These are phyloP conservation scores for Noctuana brunneofusca DNA, from an alignment of 2,888 invertebrate species.

Conservation along the genomic window DNA sequence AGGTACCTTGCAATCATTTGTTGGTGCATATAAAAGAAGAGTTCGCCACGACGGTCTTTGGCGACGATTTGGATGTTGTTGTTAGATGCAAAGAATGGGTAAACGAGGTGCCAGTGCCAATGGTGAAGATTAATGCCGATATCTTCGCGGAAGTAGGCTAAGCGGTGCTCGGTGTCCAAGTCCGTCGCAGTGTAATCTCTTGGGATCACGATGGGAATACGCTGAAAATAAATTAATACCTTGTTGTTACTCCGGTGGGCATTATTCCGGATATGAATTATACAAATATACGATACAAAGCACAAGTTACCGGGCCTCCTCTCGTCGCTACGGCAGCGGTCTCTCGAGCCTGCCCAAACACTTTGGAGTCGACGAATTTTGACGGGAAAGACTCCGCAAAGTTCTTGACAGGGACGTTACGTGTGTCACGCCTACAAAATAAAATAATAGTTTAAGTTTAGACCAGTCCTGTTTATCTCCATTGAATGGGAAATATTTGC, in stretches of 20 bases:
- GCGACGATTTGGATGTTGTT: constrained; percentile 80
- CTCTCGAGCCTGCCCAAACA: constrained; percentile 82
- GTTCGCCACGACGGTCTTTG: constrained; percentile 90
- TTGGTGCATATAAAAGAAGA: constrained; percentile 91
- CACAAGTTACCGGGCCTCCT: constrained; percentile 50
- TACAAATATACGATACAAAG: too few relatives aligned
- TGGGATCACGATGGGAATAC: constrained; percentile 79
- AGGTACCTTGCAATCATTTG: constrained; percentile 79
- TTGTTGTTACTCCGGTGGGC: too few relatives aligned
- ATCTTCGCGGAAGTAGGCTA: constrained; percentile 93
- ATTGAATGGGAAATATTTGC: too few relatives aligned
- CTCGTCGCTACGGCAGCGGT: constrained; percentile 74
- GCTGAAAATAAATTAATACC: constrained; percentile 13
- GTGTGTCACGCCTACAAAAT: constrained; percentile 79
- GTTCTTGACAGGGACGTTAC: constrained; percentile 83
- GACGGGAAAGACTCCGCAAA: constrained; percentile 86
- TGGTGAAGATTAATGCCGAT: constrained; percentile 91
- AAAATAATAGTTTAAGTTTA: too few relatives aligned
- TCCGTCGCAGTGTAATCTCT: constrained; percentile 91
- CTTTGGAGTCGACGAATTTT: constrained; percentile 84
- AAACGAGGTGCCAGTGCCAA: constrained; percentile 93
- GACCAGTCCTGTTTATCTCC: too few relatives aligned
- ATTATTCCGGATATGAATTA: too few relatives aligned
- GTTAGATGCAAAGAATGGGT: constrained; percentile 83
- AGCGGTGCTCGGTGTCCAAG: constrained; percentile 89